Base-by-base conservation (phyloP, 2,888 invertebrate genomes). In the Aphelenchoides bicaudatus region DNA sequence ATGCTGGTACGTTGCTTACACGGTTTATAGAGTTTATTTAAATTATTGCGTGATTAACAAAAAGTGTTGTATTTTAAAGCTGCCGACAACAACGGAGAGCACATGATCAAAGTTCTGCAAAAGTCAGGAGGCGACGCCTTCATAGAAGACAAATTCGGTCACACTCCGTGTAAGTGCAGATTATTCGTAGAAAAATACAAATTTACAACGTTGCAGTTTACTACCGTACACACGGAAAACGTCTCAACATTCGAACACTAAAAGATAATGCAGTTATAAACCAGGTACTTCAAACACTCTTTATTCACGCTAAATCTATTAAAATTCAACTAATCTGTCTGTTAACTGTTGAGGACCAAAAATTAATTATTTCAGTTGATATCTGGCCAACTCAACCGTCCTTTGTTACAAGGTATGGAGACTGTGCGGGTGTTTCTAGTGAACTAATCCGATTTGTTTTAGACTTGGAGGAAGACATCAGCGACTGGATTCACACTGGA, bases 201-300 rank as follows among this genome's bases (percentile, higher is more conserved):
- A n/a, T n/a, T n/a, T n/a, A n/a, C n/a, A n/a, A n/a, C n/a, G n/a
- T n/a, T 50, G 87, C 90, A 31, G 89, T 89, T 75, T 87, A 87
- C 79, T 90, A 89, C 80, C 84, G 86, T 70, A 85, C 86, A 50
- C 85, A 88, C 85, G 78, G 79, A 3, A 71, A 73, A 68, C 89
- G 91, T 79, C 84, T 91, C 62, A 90, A 91, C 51, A 72, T 79
- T 39, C 62, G 75, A 5, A 71, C 71, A 25, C 62, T 78, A 65
- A 78, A 71, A 53, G 72, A 71, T 51, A 67, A 72, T 27, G 68
- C 67, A 5, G 70, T 68, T 31, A 48, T 63, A 21, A 55, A 51
- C 19, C 19, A n/a, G n/a, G n/a, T n/a, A n/a, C n/a, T n/a, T n/a
- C n/a, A n/a, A n/a, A n/a, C n/a, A n/a, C n/a, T n/a, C n/a, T 21